Evolutionary conservation across 2,113 vertebrate species (phyloP).

Genomic region (Pungitius pungitius): DNA sequence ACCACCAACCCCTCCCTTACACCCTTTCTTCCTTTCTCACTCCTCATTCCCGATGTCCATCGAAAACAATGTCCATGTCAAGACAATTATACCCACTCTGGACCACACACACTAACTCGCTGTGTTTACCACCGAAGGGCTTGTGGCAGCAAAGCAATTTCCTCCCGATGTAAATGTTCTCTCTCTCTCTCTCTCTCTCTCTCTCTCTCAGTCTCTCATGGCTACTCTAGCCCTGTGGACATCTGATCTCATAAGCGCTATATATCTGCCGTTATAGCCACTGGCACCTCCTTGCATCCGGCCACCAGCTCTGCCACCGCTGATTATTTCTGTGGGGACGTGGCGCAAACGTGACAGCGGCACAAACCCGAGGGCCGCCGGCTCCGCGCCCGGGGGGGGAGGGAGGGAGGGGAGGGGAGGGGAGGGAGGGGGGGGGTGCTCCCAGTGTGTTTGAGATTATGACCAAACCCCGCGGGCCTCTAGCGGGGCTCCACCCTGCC

Average conservation of each 20-base stretch:
- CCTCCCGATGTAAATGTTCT: conserved; percentile 76
- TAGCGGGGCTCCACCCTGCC: conserved; percentile 37
- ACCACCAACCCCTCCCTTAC: conserved; percentile 9
- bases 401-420: no score
- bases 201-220: conserved; percentile 58
- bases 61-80: conserved; percentile 80
- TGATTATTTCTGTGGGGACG: conserved; percentile 79
- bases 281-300: conserved; percentile 77
- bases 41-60: conserved; percentile 73
- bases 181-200: conserved; percentile 47
- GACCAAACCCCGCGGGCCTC: conserved; percentile 56
- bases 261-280: conserved; percentile 80
- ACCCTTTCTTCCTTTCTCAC: conserved; percentile 59
- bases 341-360: conserved; percentile 67
- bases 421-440: no score
- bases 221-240: conserved; percentile 74
- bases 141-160: conserved; percentile 82
- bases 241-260: conserved; percentile 84
- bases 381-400: conserved; percentile 47
- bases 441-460: conserved; percentile 56
- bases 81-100: conserved; percentile 78
- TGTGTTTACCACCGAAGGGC: conserved; percentile 78
- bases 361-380: conserved; percentile 55
- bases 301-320: conserved; percentile 77
- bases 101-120: conserved; percentile 74